Base-by-base conservation (phyloP, 2,113 vertebrate genomes). In the Phyllopteryx taeniolatus region DNA sequence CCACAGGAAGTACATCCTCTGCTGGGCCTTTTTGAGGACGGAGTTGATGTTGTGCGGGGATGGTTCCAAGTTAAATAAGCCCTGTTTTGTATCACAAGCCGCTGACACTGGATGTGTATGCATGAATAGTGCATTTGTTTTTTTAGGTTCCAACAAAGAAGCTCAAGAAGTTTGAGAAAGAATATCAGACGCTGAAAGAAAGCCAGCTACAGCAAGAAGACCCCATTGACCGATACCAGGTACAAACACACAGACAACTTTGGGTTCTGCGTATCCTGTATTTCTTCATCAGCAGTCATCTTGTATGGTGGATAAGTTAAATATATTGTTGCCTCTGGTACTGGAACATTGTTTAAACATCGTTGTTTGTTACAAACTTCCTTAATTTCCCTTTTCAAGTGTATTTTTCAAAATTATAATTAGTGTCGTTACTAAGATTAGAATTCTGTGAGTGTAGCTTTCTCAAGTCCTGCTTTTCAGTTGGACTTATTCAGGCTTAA, bases 81-180 rank as follows among this genome's bases (percentile, higher is more conserved):
- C 39, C 20, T 13, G 39, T 11, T 43, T 64, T 64, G 9, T 39
- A 10, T 62, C 31, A 35, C n/a, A n/a, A 22, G 9, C 3, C 9
- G 10, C 20, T 56, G n/a, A 56, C 2, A 10, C n/a, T 22, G 9
- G 53, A 22, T n/a, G 6, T 57, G 56, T 20, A 43, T 15, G 4
- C 8, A n/a, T 63, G 20, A 20, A 64, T 44, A 44, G 10, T 47
- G 43, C 44, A 15, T 15, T 17, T 47, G 19, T 70, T 9, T 65
- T 85, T 79, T 47, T 86, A 99, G 98, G 97, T 99, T 77, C 96
- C 98, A 60, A 96, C 95, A 31, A 99, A 99, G 90, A 99, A 99
- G 89, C 93, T 99, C 81, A 99, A 98, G 94, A 99, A 99, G 92
- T 98, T 98, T 94, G 97, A 99, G 89, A 96, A 94, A 90, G 97